Conservation (phyloP, 2,888 invertebrate species). For the Trimorus sp. region DNA sequence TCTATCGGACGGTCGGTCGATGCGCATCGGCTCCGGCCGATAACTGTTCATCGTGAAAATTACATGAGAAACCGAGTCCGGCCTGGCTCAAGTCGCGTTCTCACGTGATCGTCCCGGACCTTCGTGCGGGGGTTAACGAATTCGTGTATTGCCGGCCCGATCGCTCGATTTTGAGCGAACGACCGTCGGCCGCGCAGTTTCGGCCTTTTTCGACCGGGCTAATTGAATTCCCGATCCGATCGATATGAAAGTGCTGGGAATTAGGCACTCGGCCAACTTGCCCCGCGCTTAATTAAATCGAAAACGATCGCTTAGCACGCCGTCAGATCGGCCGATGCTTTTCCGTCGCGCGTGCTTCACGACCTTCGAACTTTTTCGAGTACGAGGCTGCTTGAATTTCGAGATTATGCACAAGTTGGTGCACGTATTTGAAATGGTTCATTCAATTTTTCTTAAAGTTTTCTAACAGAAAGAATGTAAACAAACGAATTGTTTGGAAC, state of each 20-base stretch:
- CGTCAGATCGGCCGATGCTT: too few species aligned
- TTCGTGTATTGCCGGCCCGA: slow-evolving; percentile 46
- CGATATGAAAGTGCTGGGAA: slow-evolving; percentile 13
- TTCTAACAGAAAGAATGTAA: too few species aligned
- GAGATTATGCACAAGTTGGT: too few species aligned
- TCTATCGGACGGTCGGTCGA: slow-evolving; percentile 39
- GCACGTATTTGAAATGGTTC: too few species aligned
- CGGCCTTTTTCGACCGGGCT: slow-evolving; percentile 5
- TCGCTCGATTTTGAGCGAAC: slow-evolving; percentile 39
- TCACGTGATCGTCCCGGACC: slow-evolving; percentile 43
- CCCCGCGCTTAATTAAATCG: background rate
- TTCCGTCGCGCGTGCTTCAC: too few species aligned
- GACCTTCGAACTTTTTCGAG: too few species aligned
- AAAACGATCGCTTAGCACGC: too few species aligned
- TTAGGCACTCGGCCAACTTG: too few species aligned
- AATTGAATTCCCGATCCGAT: slow-evolving; percentile 36
- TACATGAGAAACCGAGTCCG: slow-evolving; percentile 48
- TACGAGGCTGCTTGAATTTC: too few species aligned
- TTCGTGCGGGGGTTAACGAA: slow-evolving; percentile 52
- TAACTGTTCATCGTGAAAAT: slow-evolving; percentile 58
- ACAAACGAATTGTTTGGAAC: too few species aligned
- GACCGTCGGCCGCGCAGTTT: slow-evolving; percentile 10
- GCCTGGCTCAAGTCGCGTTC: slow-evolving; percentile 38
- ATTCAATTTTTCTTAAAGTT: too few species aligned
- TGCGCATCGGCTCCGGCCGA: slow-evolving; percentile 39